Base-by-base conservation (phyloP, 2,113 vertebrate species). In the Gallinago paraguaiae region DNA sequence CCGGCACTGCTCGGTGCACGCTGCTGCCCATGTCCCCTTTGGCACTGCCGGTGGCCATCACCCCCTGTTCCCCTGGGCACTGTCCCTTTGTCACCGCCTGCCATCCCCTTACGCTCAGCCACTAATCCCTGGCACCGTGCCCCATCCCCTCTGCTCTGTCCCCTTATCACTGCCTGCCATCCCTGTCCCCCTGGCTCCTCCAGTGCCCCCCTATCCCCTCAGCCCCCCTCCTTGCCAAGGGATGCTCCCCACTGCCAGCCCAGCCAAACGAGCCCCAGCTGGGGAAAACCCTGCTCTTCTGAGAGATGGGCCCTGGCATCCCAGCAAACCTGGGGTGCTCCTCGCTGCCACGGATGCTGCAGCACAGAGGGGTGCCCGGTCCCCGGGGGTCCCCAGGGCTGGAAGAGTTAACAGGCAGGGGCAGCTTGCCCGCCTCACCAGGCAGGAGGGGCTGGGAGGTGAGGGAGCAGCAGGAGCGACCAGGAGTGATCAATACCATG, bases 401-500 rank as follows among this genome's bases (percentile, higher is more conserved):
- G 79, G 50, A 88, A 75, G 90, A 88, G 94, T 96, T 96, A 95
- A 96, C 43, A 71, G 46, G 43, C 77, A 86, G 60, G 50, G 46
- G 53, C 3, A 4, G 22, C 35, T 61, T 43, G 22, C 51, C 57
- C 3, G 3, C 41, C 60, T 61, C 5, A 0, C 56, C 71, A 46
- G 68, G 48, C 57, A 50, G 83, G 54, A 83, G 61, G 77, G 84
- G 81, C 68, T 86, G 69, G 60, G 43, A 94, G 65, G 61, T 48
- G 77, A 91, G 82, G 68, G 60, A 96, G 89, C 83, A 69, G 89
- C 46, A 7, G 67, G 90, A 96, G 85, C 84, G 68, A 82, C 74
- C 75, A 28, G 76, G 72, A 95, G 90, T 88, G 88, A 96, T 96
- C 95, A 93, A 97, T 96, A 95, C 82, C 0, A 17, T 64, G 88